phyloP scores from a whole-genome alignment of 2,797 vertebrate species.

The Ctenochaetus hawaiiensis region DNA sequence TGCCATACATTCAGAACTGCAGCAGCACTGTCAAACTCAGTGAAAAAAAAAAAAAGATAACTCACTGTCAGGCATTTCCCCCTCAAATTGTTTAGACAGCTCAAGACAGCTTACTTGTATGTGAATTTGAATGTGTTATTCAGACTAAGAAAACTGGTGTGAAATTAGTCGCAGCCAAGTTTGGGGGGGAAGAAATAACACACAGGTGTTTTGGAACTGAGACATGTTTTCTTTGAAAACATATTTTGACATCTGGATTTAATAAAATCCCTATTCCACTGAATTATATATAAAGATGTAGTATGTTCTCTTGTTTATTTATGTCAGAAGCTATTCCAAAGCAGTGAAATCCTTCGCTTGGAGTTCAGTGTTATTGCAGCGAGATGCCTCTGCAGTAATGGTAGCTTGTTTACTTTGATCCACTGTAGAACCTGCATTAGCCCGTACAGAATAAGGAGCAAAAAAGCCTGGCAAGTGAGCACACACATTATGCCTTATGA shows the following conservation, averaged over 20 bases:
- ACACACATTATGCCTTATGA: neutral
- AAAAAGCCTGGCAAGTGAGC: neutral
- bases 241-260: neutral
- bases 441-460: neutral
- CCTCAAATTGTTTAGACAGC: neutral
- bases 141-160: neutral
- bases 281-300: neutral
- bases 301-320: neutral
- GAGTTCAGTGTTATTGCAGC: neutral
- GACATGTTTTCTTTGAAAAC: neutral
- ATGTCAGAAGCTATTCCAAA: neutral
- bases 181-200: neutral
- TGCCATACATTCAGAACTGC: neutral
- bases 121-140: neutral
- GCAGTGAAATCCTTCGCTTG: neutral
- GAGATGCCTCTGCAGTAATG: neutral
- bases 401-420: neutral
- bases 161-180: neutral
- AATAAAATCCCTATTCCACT: neutral
- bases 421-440: neutral
- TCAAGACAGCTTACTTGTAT: neutral
- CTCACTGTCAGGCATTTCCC: neutral
- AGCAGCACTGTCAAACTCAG: neutral
- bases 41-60: neutral
- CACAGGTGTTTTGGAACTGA: neutral